phyloP scores from a whole-genome alignment of 2,888 invertebrate genomes.

The Erebia ligea region DNA sequence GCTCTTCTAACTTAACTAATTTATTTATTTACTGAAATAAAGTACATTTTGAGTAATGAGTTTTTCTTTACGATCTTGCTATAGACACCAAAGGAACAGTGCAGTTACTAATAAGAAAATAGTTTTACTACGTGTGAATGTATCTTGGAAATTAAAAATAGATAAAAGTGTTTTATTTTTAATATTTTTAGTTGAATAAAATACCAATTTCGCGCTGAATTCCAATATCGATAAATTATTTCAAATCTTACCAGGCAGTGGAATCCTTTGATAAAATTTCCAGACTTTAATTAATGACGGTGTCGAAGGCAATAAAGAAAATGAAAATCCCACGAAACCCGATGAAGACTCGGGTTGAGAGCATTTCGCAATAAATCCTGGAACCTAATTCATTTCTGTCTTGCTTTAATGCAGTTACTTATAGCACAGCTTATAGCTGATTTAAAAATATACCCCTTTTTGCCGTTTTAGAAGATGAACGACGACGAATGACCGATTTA shows the following conservation, averaged over 20 bases:
- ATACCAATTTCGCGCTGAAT: neutral
- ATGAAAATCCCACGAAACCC: slow-evolving; percentile 53
- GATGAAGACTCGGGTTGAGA: slow-evolving; percentile 69
- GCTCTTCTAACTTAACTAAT: neutral
- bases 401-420: slow-evolving; percentile 23
- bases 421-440: slow-evolving; percentile 18
- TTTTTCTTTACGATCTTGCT: too few species aligned
- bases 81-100: too few species aligned
- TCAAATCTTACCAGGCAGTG: slow-evolving; percentile 12
- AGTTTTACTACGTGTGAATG: neutral
- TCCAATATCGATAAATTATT: slow-evolving; percentile 5
- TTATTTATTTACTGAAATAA: too few species aligned
- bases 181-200: neutral
- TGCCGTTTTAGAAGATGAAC: slow-evolving; percentile 17
- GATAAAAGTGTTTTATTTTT: neutral
- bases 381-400: slow-evolving; percentile 64
- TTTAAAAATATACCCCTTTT: slow-evolving; percentile 17
- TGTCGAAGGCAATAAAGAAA: slow-evolving; percentile 51
- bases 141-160: neutral
- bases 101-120: neutral
- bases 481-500: slow-evolving; percentile 1
- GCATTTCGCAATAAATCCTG: slow-evolving; percentile 79
- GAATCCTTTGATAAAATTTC: slow-evolving; percentile 24
- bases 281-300: slow-evolving; percentile 43
- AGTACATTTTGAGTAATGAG: too few species aligned